Conservation (phyloP, 2,888 invertebrate genomes). For the Hypsopygia costalis region DNA sequence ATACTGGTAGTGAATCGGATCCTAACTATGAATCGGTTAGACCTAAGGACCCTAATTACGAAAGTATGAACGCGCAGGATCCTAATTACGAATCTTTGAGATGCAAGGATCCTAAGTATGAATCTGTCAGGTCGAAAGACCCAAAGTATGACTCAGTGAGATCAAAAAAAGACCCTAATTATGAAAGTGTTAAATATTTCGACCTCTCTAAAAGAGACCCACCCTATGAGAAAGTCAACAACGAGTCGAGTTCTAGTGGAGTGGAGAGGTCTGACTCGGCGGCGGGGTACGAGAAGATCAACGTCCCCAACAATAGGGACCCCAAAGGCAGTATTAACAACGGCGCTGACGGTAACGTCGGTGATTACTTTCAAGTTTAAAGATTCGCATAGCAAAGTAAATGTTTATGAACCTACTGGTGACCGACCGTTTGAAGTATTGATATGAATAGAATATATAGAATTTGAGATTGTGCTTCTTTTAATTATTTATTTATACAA, state of each 20-base stretch:
- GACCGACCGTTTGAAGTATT: constrained; percentile 30
- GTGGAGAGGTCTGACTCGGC: constrained; percentile 63
- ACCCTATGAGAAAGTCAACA: constrained; percentile 83
- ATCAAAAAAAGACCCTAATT: constrained; percentile 85
- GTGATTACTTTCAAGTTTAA: constrained; percentile 75
- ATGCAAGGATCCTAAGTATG: constrained; percentile 83
- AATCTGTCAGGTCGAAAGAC: constrained; percentile 72
- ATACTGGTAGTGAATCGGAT: constrained; percentile 87
- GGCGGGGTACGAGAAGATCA: constrained; percentile 67
- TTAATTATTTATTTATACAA: constrained; percentile 51
- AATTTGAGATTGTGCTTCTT: constrained; percentile 58
- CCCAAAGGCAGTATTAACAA: constrained; percentile 67
- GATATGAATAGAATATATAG: constrained; percentile 32
- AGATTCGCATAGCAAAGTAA: constrained; percentile 16
- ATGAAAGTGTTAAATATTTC: constrained; percentile 89
- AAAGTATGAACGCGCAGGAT: constrained; percentile 84
- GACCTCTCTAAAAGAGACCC: constrained; percentile 81
- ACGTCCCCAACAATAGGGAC: constrained; percentile 47
- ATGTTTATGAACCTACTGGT: constrained; percentile 17
- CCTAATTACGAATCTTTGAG: constrained; percentile 85
- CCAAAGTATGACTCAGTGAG: constrained; percentile 88
- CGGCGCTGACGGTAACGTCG: constrained; percentile 56
- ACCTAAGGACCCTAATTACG: constrained; percentile 84
- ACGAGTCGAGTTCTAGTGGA: constrained; percentile 37
- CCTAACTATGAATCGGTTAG: constrained; percentile 86